Evolutionary conservation across 2,888 invertebrate species (phyloP).

Genomic region (Lasioglossum calceatum): DNA sequence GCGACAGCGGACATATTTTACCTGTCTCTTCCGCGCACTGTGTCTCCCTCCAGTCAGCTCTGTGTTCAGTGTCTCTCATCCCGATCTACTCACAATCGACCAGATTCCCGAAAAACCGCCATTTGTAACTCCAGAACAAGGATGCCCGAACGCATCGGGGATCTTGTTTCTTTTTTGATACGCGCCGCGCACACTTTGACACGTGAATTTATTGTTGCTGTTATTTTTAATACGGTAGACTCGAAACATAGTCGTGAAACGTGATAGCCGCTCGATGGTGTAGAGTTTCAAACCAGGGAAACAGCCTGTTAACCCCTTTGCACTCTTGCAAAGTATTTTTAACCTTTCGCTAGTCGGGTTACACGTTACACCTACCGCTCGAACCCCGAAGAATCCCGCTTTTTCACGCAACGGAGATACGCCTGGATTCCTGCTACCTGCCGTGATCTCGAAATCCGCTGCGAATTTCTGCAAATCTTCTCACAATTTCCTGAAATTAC

Average conservation of each 20-base stretch:
- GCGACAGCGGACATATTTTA: slow-evolving; percentile 59
- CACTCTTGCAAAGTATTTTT: slow-evolving; percentile 40
- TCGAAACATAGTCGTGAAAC: slow-evolving; percentile 52
- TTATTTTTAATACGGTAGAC: slow-evolving; percentile 49
- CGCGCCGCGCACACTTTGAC: neutral
- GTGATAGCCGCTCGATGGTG: slow-evolving; percentile 38
- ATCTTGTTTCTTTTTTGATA: neutral
- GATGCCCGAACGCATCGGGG: neutral
- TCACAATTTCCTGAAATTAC: too few relatives aligned
- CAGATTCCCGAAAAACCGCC: neutral
- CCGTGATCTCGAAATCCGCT: neutral
- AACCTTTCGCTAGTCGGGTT: slow-evolving; percentile 40
- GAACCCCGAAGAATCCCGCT: neutral
- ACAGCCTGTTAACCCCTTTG: slow-evolving; percentile 43
- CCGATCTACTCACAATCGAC: slow-evolving; percentile 11
- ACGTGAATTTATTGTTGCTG: slow-evolving; percentile 50
- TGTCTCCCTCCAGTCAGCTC: neutral
- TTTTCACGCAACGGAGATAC: neutral
- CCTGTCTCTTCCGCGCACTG: slow-evolving; percentile 10
- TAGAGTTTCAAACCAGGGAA: slow-evolving; percentile 49
- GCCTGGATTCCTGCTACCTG: neutral
- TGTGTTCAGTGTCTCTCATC: slow-evolving; percentile 53
- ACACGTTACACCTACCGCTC: slow-evolving; percentile 12
- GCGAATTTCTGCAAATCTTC: neutral
- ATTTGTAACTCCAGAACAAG: neutral